Evolutionary conservation across 2,113 vertebrate species (phyloP), one percentile per base, ranked within the genome.

Genomic region (Gila orcuttii): DNA sequence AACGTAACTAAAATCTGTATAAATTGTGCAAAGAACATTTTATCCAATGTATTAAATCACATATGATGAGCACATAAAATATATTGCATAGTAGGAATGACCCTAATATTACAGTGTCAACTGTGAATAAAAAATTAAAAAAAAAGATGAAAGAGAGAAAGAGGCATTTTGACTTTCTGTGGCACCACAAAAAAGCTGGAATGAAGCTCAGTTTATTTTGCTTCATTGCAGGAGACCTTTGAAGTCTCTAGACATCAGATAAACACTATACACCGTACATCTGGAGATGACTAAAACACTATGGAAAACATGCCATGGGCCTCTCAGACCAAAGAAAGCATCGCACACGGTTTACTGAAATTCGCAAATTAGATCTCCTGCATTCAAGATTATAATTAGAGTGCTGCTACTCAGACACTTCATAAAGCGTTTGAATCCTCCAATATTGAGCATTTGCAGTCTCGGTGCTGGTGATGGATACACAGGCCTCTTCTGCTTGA

Each of bases 231-330:
- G 66, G 17, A 69, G 66, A 69, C 10, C 31, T 69, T 21, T 69
- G 66, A 69, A 69, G 66, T 36, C 66, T 62, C 10, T 25, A 62
- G 60, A 69, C 66, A 69, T 69, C 66, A 69, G 31, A 69, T 69
- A 28, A 64, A 64, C 62, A 21, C 31, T 57, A 23, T 23, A 57
- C 52, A 21, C 66, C 33, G 0, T 10, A 36, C 66, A 69, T 21
- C 31, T 36, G 33, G 19, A 7, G 31, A 39, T 36, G 66, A 69
- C 33, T 19, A 69, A 36, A 21, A 36, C 66, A 19, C 28, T 36
- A 33, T 4, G 17, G 66, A 36, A 69, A 69, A 21, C 66, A 69
- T 9, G 6, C 31, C 31, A 68, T 68, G 31, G 64, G 31, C 15
- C 64, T 68, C 64, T 19, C 15, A 21, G 64, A 68, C 31, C 64